Evolutionary conservation across 2,797 vertebrate species (phyloP), one percentile per base, ranked within the genome.

Genomic region (Aulostomus chinensis): DNA sequence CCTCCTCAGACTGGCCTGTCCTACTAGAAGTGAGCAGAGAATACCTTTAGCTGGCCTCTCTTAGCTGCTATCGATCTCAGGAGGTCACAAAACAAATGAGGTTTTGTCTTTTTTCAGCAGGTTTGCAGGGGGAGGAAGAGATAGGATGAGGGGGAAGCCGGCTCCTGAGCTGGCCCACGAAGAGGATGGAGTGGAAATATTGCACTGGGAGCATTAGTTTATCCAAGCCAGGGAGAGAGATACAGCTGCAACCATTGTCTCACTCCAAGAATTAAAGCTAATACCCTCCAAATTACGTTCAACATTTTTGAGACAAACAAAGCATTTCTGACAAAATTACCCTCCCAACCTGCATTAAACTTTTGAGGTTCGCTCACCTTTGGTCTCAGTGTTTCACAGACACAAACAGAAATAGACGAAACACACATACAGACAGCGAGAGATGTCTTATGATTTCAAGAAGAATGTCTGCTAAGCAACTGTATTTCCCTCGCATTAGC

Each of bases 391-490:
- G 35, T 15, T 13, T 47, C n/a, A n/a, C 35, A 34, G 13, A 63
- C 38, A 22, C 35, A 28, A 35, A 45, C 24, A 52, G 20, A 42
- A 43, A 58, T 1, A 21, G 16, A 26, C 30, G n/a, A 2, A 28
- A 66, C 21, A 38, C 49, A 20, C 1, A 29, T n/a, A 67, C 31
- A 47, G 52, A 58, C 54, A 64, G 64, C 10, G 5, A 40, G 49
- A 48, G 40, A 79, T 57, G 74, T 84, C 81, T 84, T 80, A 83
- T 85, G 80, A 85, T 81, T 76, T 65, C 63, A 61, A 26, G 68
- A 81, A 78, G 77, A 84, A 88, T 80, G 79, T 81, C 72, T 58
- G 72, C 70, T 54, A 60, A 78, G 69, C 58, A 76, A 85, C 77
- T 83, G 81, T 86, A 61, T 76, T 80, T 73, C 63, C 52, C 56